A percentile compares a stretch with the other conserved stretches of the same genome.
These are phyloP conservation scores for Eupithecia dodoneata DNA, from an alignment of 2,888 invertebrate species.

Conservation along the genomic window DNA sequence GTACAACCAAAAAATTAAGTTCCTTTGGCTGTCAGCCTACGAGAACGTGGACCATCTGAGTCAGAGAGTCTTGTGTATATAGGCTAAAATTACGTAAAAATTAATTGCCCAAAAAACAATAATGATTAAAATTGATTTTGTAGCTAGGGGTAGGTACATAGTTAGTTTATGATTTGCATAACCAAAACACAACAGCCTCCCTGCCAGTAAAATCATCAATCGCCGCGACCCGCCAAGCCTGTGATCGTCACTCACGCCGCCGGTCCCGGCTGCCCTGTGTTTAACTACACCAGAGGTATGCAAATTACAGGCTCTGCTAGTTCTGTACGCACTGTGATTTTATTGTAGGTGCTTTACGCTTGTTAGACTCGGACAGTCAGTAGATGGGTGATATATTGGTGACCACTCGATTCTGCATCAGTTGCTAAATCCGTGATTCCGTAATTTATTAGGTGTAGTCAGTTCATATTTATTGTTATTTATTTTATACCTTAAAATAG, in stretches of 20 bases:
- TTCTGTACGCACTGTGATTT: conserved; percentile 3
- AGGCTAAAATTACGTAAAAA: not conserved
- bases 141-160: not conserved
- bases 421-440: not conserved
- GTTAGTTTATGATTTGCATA: not conserved
- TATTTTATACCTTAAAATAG: no score
- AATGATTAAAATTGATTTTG: not conserved
- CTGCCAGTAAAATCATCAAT: not conserved
- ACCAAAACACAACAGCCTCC: not conserved
- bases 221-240: not conserved
- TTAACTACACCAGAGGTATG: not conserved
- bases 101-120: not conserved
- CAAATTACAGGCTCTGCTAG: not conserved
- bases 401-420: not conserved
- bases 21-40: not conserved
- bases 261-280: not conserved
- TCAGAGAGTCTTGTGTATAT: not conserved
- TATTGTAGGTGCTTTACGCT: not conserved
- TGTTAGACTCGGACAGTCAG: not conserved
- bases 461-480: not conserved
- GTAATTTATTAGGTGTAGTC: not conserved
- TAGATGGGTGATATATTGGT: not conserved
- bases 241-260: not conserved
- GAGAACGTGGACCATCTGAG: not conserved
- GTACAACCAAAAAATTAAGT: not conserved